A percentile compares a stretch with the other conserved stretches of the same genome.
phyloP scores from a whole-genome alignment of 2,888 invertebrate genomes.

The Archaeoteleia sp. region DNA sequence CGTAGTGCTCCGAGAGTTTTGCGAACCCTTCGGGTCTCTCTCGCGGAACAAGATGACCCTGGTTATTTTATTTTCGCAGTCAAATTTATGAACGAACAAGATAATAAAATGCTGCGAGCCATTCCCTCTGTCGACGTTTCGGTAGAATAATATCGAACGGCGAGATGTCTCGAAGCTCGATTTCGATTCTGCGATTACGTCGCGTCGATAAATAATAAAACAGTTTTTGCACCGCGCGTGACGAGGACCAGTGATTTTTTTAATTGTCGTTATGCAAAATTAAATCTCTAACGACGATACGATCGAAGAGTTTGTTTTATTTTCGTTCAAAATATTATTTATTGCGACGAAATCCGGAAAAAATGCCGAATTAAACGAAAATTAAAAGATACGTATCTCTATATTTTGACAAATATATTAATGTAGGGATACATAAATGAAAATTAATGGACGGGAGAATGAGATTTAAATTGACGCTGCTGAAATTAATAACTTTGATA shows the following conservation, averaged over 20 bases:
- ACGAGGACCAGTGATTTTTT: conserved; percentile 19
- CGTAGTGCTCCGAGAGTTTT: conserved; percentile 35
- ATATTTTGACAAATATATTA: conserved; percentile 6
- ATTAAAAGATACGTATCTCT: conserved; percentile 1
- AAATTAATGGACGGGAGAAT: conserved; percentile 1
- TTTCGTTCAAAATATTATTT: conserved; percentile 8
- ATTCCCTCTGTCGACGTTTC: conserved; percentile 56
- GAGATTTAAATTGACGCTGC: neutral
- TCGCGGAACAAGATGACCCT: conserved; percentile 44
- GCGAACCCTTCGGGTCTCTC: conserved; percentile 20
- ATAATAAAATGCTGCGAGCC: conserved; percentile 68
- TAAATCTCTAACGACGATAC: neutral
- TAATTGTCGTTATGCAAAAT: conserved; percentile 37
- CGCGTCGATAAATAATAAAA: conserved; percentile 64
- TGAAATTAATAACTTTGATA: conserved; percentile 22
- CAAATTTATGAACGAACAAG: conserved; percentile 71
- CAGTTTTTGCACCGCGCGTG: conserved; percentile 49
- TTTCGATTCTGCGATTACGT: conserved; percentile 59
- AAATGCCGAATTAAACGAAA: neutral
- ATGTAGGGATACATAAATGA: conserved; percentile 1
- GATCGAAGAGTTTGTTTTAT: conserved; percentile 8
- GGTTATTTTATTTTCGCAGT: conserved; percentile 69
- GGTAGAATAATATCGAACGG: conserved; percentile 60
- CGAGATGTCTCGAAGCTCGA: conserved; percentile 54
- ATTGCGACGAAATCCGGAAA: no score